phyloP scores from a whole-genome alignment of 2,888 invertebrate species.

The Actias luna region DNA sequence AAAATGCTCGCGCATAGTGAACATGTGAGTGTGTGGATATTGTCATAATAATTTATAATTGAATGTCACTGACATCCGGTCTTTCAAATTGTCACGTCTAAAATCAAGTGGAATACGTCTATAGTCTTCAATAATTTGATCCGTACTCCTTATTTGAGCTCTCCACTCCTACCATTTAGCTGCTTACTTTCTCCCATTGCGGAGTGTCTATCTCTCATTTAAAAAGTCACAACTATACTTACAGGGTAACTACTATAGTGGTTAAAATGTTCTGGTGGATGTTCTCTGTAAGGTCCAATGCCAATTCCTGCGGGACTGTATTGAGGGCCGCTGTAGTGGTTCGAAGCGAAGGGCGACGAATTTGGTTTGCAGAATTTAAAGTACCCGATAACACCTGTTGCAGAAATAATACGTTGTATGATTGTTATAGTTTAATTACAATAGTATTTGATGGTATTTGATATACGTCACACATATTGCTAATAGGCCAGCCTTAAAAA shows the following conservation, averaged over 20 bases:
- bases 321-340: constrained; percentile 82
- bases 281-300: constrained; percentile 82
- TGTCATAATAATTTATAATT: too few relatives aligned
- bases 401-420: not conserved
- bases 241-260: constrained; percentile 74
- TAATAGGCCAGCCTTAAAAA: not conserved
- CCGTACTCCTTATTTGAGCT: too few relatives aligned
- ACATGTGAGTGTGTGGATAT: too few relatives aligned
- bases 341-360: constrained; percentile 75
- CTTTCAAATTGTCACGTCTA: too few relatives aligned
- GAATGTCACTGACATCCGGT: too few relatives aligned
- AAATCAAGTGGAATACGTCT: too few relatives aligned
- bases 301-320: constrained; percentile 90
- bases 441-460: not conserved
- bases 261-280: constrained; percentile 53
- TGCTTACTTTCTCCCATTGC: too few relatives aligned
- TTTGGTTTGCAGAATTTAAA: constrained; percentile 92
- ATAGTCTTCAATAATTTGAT: too few relatives aligned
- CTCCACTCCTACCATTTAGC: too few relatives aligned
- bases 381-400: constrained; percentile 88
- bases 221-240: constrained; percentile 44
- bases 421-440: not conserved
- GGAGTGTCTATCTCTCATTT: too few relatives aligned
- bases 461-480: not conserved
- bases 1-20: too few relatives aligned